Evolutionary conservation across 2,888 invertebrate genomes (phyloP).

Genomic region (Plebejus melissa): DNA sequence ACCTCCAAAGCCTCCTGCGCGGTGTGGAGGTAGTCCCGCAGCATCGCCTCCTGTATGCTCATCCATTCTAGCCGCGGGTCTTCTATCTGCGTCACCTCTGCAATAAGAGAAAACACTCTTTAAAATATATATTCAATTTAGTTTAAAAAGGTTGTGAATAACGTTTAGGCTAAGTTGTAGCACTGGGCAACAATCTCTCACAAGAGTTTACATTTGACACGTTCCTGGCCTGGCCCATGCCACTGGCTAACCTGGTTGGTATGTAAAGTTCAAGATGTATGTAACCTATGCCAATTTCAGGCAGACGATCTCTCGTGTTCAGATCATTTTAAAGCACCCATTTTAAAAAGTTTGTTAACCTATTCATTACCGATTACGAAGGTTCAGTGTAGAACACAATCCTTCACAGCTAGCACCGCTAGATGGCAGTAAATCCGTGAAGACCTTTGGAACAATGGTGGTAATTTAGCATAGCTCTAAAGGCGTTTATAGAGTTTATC

Average conservation of each 20-base stretch:
- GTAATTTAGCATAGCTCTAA: slow-evolving; percentile 1
- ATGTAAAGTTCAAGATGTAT: background rate
- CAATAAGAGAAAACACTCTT: slow-evolving; percentile 38
- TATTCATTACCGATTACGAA: background rate
- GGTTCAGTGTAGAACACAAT: background rate
- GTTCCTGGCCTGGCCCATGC: background rate
- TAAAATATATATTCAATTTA: background rate
- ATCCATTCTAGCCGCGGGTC: slow-evolving; percentile 98
- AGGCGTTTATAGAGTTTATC: slow-evolving; percentile 18
- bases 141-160: background rate
- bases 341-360: background rate
- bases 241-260: background rate
- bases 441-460: slow-evolving; percentile 7
- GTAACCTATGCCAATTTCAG: background rate
- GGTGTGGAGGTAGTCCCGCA: slow-evolving; percentile 96
- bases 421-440: background rate
- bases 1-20: slow-evolving; percentile 97
- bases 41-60: slow-evolving; percentile 97
- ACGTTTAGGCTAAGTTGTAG: background rate
- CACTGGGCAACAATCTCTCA: no score
- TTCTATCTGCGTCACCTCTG: slow-evolving; percentile 97
- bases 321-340: background rate
- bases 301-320: no score
- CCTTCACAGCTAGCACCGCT: background rate
- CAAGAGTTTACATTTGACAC: no score